Evolutionary conservation across 2,113 vertebrate genomes (phyloP).

Genomic region (Tupaia chinensis): DNA sequence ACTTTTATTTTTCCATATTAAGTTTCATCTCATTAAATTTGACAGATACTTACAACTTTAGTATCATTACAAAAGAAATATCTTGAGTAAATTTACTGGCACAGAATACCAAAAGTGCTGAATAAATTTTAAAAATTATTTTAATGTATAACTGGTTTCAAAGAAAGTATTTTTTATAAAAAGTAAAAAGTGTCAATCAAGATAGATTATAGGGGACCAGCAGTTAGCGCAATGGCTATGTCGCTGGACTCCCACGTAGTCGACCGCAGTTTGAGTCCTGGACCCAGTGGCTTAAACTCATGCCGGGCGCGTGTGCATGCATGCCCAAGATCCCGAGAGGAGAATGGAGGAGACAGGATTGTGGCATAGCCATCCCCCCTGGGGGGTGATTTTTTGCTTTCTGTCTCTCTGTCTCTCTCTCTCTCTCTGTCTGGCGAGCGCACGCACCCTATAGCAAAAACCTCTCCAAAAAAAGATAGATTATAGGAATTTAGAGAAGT

Average conservation of each 20-base stretch:
- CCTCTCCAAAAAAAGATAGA: background rate
- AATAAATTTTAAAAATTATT: conserved; percentile 3
- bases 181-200: background rate
- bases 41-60: background rate
- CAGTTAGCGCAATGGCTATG: too few species aligned
- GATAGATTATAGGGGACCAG: background rate
- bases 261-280: too few species aligned
- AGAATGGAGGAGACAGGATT: too few species aligned
- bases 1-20: background rate
- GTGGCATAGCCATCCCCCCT: too few species aligned
- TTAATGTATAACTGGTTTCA: background rate
- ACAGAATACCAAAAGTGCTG: background rate
- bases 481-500: background rate
- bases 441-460: too few species aligned
- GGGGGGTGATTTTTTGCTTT: too few species aligned
- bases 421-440: too few species aligned
- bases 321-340: too few species aligned
- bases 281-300: too few species aligned
- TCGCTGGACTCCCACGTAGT: too few species aligned
- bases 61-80: conserved; percentile 37
- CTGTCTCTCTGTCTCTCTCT: too few species aligned
- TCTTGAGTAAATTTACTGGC: background rate
- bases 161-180: background rate
- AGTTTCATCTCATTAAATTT: conserved; percentile 28
- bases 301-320: too few species aligned